Evolutionary conservation across 2,113 vertebrate species (phyloP), one percentile per base, ranked within the genome.

Genomic region (Urocitellus parryii): DNA sequence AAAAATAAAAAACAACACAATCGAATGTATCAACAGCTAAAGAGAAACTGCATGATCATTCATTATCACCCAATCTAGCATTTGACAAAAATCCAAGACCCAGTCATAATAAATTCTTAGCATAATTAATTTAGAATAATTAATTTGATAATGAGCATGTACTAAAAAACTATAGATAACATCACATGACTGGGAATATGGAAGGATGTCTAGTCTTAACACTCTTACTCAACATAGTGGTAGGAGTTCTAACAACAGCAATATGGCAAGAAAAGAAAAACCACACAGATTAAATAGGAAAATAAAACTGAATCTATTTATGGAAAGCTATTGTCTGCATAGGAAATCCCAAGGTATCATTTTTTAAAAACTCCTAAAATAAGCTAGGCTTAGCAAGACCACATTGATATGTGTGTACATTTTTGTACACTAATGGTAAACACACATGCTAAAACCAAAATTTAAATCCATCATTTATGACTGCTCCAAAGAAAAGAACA

Each of bases 401-500:
- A 65, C 8, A 45, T 45, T 45, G 45, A 45, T 45, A 45, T 45
- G 45, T 45, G 8, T 45, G 8, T 7, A 45, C 45, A 45, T 45
- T 45, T 89, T 58, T 78, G 74, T n/a, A 68, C 27, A 80, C 29
- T 93, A 91, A 88, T 13, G 83, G 82, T 82, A 22, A 63, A 76
- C 79, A 17, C 53, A 56, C 3, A 90, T 63, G 27, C 2, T 80
- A 24, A 94, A 91, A 61, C 4, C 27, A 91, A 86, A 96, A 78
- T 78, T 89, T 86, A 81, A 83, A 95, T 70, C 18, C 92, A 82
- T 32, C 27, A 89, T 63, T 56, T 77, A 91, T 4, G 95, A 53
- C 45, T 68, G 10, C 34, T 77, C 20, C 45, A 90, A 92, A 94
- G n/a, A 77, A 93, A 87, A 80, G 76, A n/a, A 92, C 85, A 86